Evolutionary conservation across 92 coral and sea anemone species (phyloP).

Genomic region (Meandrina meandrites): DNA sequence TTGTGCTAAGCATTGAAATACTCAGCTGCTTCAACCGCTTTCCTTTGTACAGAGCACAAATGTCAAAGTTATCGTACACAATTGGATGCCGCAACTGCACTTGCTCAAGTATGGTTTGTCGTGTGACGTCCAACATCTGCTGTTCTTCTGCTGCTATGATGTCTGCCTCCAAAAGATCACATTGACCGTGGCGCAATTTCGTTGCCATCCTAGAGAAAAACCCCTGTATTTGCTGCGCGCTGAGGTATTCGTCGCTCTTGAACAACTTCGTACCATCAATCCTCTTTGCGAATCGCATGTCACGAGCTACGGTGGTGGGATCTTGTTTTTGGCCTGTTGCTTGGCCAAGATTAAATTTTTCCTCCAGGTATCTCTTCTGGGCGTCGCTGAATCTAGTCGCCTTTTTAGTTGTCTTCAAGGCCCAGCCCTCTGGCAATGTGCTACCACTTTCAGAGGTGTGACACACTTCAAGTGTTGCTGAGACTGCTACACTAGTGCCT

Average conservation of each 20-base stretch:
- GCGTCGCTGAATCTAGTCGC: conserved; percentile 48
- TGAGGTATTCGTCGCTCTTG: conserved; percentile 46
- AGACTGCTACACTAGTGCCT: conserved; percentile 30
- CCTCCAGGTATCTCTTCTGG: too few relatives aligned
- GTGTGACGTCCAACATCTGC: too few relatives aligned
- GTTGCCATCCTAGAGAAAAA: conserved; percentile 64
- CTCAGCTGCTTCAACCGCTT: too few relatives aligned
- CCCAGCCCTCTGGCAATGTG: conserved; percentile 56
- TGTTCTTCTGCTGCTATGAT: too few relatives aligned
- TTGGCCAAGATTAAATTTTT: conserved; percentile 54
- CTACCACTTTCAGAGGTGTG: conserved; percentile 5
- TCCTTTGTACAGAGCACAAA: too few relatives aligned
- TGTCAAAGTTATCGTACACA: too few relatives aligned
- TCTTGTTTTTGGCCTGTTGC: conserved; percentile 64
- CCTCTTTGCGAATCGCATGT: conserved; percentile 58
- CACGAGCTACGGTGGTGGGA: conserved; percentile 52
- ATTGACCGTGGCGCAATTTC: background rate
- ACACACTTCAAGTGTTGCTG: conserved; percentile 17
- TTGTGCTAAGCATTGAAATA: too few relatives aligned
- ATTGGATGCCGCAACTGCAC: too few relatives aligned
- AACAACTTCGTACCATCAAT: conserved; percentile 59
- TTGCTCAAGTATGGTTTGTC: too few relatives aligned
- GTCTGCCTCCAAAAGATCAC: conserved; percentile 1
- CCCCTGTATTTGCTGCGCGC: conserved; percentile 51
- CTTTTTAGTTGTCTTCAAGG: conserved; percentile 44